phyloP scores from a whole-genome alignment of 2,888 invertebrate species.

The Pecten maximus region DNA sequence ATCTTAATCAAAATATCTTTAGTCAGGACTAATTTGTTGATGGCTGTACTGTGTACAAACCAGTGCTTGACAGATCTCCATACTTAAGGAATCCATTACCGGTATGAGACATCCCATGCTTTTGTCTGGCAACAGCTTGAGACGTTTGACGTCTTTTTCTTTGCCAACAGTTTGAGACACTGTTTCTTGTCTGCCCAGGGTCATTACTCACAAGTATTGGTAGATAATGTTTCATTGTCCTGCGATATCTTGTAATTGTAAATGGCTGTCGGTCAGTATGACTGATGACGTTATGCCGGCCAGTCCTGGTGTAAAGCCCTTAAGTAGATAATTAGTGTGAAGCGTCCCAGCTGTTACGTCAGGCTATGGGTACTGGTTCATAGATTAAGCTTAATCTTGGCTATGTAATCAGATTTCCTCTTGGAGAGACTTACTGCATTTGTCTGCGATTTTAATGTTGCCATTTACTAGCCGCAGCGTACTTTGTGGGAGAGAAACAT shows the following conservation, averaged over 20 bases:
- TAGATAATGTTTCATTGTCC: background rate
- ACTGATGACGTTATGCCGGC: background rate
- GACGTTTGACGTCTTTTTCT: too few species aligned
- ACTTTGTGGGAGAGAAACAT: background rate
- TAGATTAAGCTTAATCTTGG: background rate
- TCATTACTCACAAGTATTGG: background rate
- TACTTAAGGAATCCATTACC: too few species aligned
- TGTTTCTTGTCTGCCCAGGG: background rate
- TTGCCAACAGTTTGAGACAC: too few species aligned
- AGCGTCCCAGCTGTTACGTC: background rate
- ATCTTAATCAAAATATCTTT: too few species aligned
- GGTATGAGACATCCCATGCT: too few species aligned
- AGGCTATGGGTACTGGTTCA: background rate
- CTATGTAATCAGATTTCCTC: background rate
- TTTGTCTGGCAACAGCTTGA: too few species aligned
- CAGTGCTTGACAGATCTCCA: too few species aligned
- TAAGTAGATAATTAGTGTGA: background rate
- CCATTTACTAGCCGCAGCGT: background rate
- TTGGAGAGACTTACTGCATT: background rate
- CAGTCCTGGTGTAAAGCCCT: background rate
- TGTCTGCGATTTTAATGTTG: conserved; percentile 27
- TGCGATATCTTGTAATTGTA: background rate
- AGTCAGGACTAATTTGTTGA: too few species aligned
- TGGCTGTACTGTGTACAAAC: too few species aligned
- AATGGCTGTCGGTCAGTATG: background rate